These are phyloP conservation scores for Nilaparvata lugens DNA, from an alignment of 1,140 invertebrate genomes.

Conservation along the genomic window DNA sequence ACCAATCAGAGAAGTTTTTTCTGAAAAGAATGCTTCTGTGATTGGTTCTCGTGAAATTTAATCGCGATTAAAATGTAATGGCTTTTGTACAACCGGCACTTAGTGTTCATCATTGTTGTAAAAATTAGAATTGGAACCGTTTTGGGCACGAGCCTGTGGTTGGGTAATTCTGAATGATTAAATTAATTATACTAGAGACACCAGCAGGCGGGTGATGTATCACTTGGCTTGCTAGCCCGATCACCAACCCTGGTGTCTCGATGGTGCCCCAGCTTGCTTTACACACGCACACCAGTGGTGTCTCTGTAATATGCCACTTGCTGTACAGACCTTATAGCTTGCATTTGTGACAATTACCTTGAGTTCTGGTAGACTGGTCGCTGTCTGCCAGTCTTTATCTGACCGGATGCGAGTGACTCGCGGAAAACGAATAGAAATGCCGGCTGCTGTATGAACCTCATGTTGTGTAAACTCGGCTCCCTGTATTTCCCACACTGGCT, in stretches of 20 bases:
- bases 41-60: no score
- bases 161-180: no score
- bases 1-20: no score
- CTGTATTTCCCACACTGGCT: constrained; percentile 90
- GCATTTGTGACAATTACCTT: constrained; percentile 32
- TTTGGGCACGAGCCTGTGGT: no score
- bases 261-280: no score
- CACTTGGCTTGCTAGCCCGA: not conserved
- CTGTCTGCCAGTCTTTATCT: constrained; percentile 77
- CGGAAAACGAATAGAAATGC: constrained; percentile 89
- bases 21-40: no score
- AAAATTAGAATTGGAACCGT: no score
- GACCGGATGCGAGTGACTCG: constrained; percentile 70
- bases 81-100: not conserved
- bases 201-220: not conserved
- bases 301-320: not conserved
- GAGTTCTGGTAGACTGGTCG: constrained; percentile 68
- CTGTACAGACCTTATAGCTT: no score
- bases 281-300: not conserved
- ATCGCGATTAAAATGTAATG: no score
- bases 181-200: no score
- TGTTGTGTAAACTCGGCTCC: constrained; percentile 85
- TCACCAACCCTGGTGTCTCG: not conserved
- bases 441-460: constrained; percentile 79
- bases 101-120: no score